Evolutionary conservation across 2,113 vertebrate species (phyloP).

Genomic region (Ptilorrhoa leucosticta): DNA sequence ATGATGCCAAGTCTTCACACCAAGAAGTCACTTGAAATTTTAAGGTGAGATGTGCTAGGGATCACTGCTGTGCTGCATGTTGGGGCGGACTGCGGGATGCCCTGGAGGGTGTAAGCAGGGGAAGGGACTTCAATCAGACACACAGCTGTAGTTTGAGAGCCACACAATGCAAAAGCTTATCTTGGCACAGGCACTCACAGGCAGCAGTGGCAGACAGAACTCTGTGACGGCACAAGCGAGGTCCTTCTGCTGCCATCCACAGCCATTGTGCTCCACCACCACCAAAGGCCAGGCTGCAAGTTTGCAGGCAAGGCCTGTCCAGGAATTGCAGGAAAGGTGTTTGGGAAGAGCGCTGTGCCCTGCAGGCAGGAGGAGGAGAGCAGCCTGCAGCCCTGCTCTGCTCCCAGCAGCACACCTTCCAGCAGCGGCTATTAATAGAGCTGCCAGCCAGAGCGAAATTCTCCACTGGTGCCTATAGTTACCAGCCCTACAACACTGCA

Average conservation of each 20-base stretch:
- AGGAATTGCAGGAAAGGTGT: not conserved
- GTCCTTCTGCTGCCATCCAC: not conserved
- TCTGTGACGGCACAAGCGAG: rapidly evolving
- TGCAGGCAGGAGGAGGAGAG: not conserved
- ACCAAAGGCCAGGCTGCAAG: not conserved
- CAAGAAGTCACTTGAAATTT: not conserved
- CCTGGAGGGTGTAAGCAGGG: not conserved
- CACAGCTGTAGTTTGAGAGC: rapidly evolving
- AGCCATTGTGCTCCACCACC: rapidly evolving
- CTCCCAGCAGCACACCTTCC: not conserved
- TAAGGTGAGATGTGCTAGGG: not conserved
- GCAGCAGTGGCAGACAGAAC: rapidly evolving
- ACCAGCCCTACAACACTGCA: conserved; percentile 37
- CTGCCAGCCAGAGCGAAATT: not conserved
- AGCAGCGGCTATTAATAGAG: conserved; percentile 1
- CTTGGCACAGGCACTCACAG: rapidly evolving
- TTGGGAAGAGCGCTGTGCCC: not conserved
- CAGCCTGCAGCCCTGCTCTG: not conserved
- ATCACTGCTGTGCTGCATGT: rapidly evolving
- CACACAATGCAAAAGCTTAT: not conserved
- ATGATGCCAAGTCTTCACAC: rapidly evolving
- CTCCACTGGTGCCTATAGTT: conserved; percentile 40
- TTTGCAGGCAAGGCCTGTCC: not conserved
- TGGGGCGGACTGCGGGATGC: not conserved
- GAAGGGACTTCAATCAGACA: not conserved